Base-by-base conservation (phyloP, 2,888 invertebrate genomes). In the Polydrusus pterygomalis region DNA sequence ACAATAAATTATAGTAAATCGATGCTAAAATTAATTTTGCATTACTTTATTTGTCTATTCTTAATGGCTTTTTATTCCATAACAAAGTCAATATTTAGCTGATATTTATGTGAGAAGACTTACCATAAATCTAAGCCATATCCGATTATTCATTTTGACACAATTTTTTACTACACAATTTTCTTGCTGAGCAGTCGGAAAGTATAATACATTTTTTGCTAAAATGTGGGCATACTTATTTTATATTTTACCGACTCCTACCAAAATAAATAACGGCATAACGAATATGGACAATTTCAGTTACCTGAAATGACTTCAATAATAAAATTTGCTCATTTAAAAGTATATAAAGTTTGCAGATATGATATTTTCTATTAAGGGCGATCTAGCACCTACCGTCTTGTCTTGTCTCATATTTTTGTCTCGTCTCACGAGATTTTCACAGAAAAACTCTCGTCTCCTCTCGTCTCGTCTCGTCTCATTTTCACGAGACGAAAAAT, bases 181-280 rank as follows among this genome's bases (percentile, higher is more conserved):
- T 60, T 38, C 58, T 60, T 38, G 17, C 38, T 18, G 11, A 18
- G 40, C 10, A 38, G 58, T 7, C 58, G 58, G 15, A 38, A 38
- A 38, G 38, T 38, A 38, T 54, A 60, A 60, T 40, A 60, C 11
- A 60, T 30, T 38, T 60, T 56, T 60, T 60, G 38, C 38, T 38
- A 38, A 60, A 60, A 60, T 38, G 58, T 60, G 38, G 58, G 58
- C 13, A 38, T 30, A 60, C 58, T 68, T 60, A 56, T 62, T 73
- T 73, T 73, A 73, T 73, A 73, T 68, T 73, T 73, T 68, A 34
- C 58, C 47, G 60, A 68, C 68, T 68, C 73, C 73, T 68, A 73
- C 73, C 60, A 58, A 60, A 49, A 70, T 56, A 58, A 60, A 49
- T 70, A 70, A 70, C 70, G 70, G 60, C 70, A 62, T 47, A 70